Base-by-base conservation (phyloP, 2,113 vertebrate genomes). In the Bubalus kerabau region DNA sequence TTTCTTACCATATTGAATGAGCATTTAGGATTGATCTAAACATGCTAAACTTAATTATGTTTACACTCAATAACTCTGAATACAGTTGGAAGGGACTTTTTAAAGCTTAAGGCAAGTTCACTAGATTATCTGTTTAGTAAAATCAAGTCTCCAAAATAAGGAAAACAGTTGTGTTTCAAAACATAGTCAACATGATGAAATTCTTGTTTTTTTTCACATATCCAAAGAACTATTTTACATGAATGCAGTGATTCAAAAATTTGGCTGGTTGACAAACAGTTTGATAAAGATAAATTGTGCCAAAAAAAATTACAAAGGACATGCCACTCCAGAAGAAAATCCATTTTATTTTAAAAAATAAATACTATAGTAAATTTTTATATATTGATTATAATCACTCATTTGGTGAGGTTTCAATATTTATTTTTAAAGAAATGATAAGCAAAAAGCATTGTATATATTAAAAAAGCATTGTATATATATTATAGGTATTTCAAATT, bases 141-240 rank as follows among this genome's bases (percentile, higher is more conserved):
- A 84, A 94, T 93, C 21, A 80, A 81, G 83, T 91, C 76, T 26
- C 3, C 60, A 83, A 96, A 9, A 17, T 62, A 76, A 13, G 59
- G n/a, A 36, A 81, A 91, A 23, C 90, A 93, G 36, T 89, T 52
- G 0, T 76, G 7, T 95, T 95, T 91, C 48, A 90, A 94, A 98
- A 94, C 80, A 91, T 96, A 97, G 54, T 76, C 82, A 90, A 46
- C 21, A 64, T 15, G 13, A 93, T 86, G 30, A 80, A 94, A 94
- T 82, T 92, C 80, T 74, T 40, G 12, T 86, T 92, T 97, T 96
- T 96, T 87, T 84, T 95, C 78, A 96, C 24, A 97, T 3, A 81
- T 46, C 30, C 19, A 83, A 89, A 59, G 23, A 85, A 88, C 26
- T 87, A 30, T 30, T 92, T 64, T n/a, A 60, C 91, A 95, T 52